phyloP scores from a whole-genome alignment of 2,797 vertebrate species.

The Synaphobranchus kaupii region DNA sequence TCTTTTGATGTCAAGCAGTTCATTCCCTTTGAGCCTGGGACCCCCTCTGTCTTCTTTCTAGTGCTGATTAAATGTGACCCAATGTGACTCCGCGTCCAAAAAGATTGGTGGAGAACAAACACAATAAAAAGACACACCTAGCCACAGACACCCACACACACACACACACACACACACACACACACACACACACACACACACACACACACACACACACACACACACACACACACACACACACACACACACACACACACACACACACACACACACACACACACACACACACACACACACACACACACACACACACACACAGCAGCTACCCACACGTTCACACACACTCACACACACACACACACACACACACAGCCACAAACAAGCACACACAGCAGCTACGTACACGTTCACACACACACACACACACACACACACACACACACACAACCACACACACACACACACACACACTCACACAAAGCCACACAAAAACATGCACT shows the following conservation, averaged over 20 bases:
- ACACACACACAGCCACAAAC: background rate
- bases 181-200: no score
- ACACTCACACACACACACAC: background rate
- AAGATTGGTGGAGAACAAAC: background rate
- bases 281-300: background rate
- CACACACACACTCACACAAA: background rate
- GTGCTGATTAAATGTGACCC: background rate
- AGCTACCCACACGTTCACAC: background rate
- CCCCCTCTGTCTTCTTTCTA: background rate
- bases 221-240: background rate
- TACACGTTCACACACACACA: background rate
- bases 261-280: background rate
- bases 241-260: background rate
- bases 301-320: background rate
- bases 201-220: no score
- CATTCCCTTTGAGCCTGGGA: background rate
- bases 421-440: background rate
- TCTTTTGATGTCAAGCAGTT: background rate
- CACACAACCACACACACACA: background rate
- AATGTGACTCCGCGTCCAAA: background rate
- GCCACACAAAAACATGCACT: background rate
- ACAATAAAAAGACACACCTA: background rate
- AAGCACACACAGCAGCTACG: background rate
- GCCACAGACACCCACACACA: background rate
- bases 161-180: background rate